A percentile compares a stretch with the other conserved stretches of the same genome.
Conservation (phyloP, 2,113 vertebrate genomes). For the Passer montanus region DNA sequence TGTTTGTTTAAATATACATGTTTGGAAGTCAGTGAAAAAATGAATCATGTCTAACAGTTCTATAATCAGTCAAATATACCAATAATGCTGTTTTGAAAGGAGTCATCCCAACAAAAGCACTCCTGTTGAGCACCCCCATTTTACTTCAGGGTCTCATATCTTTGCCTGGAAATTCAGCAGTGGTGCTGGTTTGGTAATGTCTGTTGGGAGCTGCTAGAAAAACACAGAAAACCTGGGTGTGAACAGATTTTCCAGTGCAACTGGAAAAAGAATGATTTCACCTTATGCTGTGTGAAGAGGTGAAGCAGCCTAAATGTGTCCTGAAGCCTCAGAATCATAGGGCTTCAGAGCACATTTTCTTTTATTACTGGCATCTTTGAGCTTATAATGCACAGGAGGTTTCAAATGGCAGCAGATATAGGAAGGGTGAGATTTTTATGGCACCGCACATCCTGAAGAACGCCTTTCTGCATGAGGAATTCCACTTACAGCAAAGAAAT, state of each 20-base stretch:
- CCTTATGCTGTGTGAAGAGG: not conserved
- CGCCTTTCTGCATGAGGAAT: not conserved
- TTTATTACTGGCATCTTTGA: not conserved
- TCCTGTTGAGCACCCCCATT: not conserved
- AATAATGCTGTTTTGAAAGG: not conserved
- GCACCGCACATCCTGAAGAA: not conserved
- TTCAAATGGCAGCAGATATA: not conserved
- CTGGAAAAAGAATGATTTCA: constrained; percentile 59
- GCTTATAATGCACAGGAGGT: not conserved
- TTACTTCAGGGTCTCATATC: not conserved
- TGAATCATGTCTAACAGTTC: not conserved
- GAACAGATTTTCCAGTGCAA: constrained; percentile 33
- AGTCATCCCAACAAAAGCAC: not conserved
- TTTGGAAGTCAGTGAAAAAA: not conserved
- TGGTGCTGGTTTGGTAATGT: constrained; percentile 1
- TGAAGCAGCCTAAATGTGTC: not conserved
- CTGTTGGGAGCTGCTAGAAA: constrained; percentile 12
- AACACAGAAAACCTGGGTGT: constrained; percentile 33
- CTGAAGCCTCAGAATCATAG: not conserved
- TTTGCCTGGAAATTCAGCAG: constrained; percentile 33
- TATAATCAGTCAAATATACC: not conserved
- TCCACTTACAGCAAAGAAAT: not conserved
- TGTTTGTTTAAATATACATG: not conserved
- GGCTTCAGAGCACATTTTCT: not conserved
- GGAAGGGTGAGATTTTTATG: not conserved